Percentiles rank a stretch among this genome's conserved stretches.
Evolutionary conservation across 2,113 vertebrate genomes (phyloP).

Genomic region (Gopherus evgoodei): DNA sequence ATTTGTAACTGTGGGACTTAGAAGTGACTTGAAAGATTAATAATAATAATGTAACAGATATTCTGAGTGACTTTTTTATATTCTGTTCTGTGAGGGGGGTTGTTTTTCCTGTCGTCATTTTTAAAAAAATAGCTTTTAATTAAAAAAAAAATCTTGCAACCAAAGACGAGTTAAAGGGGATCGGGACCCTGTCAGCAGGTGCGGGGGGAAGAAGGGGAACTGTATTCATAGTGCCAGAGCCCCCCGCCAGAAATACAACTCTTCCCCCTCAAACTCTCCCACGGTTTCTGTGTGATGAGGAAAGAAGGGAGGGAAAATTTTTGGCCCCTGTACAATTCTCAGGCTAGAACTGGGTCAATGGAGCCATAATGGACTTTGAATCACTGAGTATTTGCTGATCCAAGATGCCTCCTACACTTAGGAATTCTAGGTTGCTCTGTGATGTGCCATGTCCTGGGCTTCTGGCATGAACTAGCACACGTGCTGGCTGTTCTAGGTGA

Average conservation of each 20-base stretch:
- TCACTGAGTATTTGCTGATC: neutral
- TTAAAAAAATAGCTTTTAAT: neutral
- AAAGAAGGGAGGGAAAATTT: neutral
- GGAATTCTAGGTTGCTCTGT: neutral
- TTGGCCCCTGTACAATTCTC: neutral
- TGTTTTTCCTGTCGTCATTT: conserved; percentile 1
- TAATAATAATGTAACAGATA: conserved; percentile 10
- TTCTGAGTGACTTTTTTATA: conserved; percentile 24
- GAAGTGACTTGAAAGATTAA: conserved; percentile 38
- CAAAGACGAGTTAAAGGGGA: conserved; percentile 1
- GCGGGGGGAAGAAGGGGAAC: no score
- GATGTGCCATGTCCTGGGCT: neutral
- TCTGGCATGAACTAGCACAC: no score
- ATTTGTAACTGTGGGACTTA: conserved; percentile 44
- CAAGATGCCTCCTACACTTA: neutral
- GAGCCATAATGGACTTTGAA: neutral
- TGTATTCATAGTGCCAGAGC: neutral
- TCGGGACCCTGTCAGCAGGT: neutral
- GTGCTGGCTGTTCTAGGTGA: neutral
- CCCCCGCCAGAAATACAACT: neutral
- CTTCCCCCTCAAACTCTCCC: neutral
- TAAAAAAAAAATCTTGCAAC: conserved; percentile 35
- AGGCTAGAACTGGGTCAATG: no score
- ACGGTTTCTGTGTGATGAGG: neutral
- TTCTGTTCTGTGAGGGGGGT: conserved; percentile 24